A percentile compares a stretch with the other conserved stretches of the same genome.
phyloP scores from a whole-genome alignment of 35 echinoderm and acorn worm genomes.

The Strongylocentrotus purpuratus region DNA sequence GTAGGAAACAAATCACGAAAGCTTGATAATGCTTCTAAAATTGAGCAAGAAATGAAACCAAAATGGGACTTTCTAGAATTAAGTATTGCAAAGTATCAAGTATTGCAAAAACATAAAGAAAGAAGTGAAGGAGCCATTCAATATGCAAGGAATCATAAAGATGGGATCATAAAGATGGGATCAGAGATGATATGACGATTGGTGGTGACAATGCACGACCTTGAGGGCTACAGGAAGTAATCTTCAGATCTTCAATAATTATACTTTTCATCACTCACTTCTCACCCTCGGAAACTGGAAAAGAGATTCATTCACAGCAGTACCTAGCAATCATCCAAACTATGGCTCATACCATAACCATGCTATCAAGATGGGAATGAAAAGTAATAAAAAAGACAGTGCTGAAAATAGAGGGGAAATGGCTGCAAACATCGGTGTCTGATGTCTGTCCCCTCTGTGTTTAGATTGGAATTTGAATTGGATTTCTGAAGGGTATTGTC shows the following conservation, averaged over 20 bases:
- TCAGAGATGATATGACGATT: background rate
- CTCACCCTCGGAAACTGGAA: background rate
- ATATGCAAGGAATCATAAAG: background rate
- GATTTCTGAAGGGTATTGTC: background rate
- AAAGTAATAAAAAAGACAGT: background rate
- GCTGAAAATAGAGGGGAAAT: background rate
- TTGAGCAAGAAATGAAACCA: background rate
- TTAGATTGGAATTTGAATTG: conserved; percentile 5
- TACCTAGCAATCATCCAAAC: background rate
- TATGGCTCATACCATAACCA: background rate
- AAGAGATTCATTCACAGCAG: conserved; percentile 3
- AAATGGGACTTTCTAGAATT: no score
- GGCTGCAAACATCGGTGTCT: background rate
- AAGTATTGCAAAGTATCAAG: background rate
- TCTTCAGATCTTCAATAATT: conserved; percentile 19
- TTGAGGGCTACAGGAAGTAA: conserved; percentile 1
- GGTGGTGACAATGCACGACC: background rate
- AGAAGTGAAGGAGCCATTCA: background rate
- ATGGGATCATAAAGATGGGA: background rate
- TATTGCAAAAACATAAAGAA: background rate
- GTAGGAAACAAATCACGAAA: background rate
- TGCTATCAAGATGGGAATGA: background rate
- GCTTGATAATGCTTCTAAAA: background rate
- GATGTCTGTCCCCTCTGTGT: background rate
- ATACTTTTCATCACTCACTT: background rate